Evolutionary conservation across 2,797 vertebrate species (phyloP).

Genomic region (Balearica regulorum): DNA sequence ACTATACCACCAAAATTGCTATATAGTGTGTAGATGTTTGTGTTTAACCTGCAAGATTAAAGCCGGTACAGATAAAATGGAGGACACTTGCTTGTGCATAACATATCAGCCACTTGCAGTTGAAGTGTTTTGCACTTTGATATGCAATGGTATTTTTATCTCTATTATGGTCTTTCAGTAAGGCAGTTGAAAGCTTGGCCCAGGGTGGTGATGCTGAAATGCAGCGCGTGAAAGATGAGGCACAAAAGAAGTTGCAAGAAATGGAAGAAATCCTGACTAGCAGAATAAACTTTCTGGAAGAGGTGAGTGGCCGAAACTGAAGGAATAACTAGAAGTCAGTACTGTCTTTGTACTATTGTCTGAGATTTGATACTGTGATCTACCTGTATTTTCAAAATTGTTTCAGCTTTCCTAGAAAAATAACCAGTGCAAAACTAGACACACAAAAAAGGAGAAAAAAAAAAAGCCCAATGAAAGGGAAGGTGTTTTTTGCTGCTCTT

Average conservation of each 20-base stretch:
- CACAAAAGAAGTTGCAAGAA: slow-evolving; percentile 81
- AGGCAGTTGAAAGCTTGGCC: slow-evolving; percentile 92
- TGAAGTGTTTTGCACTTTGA: neutral
- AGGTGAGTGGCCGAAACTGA: slow-evolving; percentile 66
- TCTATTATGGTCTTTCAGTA: slow-evolving; percentile 70
- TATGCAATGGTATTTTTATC: neutral
- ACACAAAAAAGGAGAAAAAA: neutral
- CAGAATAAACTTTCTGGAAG: slow-evolving; percentile 82
- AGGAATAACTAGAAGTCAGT: neutral
- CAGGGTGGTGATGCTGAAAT: slow-evolving; percentile 83
- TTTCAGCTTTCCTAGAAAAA: neutral
- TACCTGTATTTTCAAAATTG: neutral
- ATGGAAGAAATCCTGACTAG: slow-evolving; percentile 76
- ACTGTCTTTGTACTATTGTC: neutral
- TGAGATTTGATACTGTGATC: neutral
- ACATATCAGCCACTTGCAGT: neutral
- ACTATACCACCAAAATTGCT: neutral
- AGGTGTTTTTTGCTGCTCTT: neutral
- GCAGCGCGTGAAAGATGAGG: slow-evolving; percentile 79
- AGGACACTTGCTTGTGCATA: neutral
- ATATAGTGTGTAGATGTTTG: neutral
- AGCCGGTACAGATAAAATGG: neutral
- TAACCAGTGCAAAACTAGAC: neutral
- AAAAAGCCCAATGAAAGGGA: neutral
- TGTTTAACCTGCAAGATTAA: neutral